Base-by-base conservation (phyloP, 1,140 invertebrate species). In the Dendroctonus ponderosae region DNA sequence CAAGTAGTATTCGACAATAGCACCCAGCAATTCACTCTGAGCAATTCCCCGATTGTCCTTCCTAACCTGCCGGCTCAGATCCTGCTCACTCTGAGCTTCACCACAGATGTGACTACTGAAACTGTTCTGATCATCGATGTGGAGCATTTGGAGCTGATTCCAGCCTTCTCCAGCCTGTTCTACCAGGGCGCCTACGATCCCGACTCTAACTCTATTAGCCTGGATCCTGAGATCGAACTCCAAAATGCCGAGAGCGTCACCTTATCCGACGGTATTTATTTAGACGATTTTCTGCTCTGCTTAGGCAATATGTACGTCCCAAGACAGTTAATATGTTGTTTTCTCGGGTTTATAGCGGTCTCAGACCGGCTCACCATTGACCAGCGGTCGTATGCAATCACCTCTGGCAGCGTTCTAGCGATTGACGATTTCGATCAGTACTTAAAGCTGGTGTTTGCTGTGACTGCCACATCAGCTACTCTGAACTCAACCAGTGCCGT, bases 161-260 rank as follows among this genome's bases (percentile, higher is more conserved):
- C 63, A 4, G 39, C 44, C 37, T 70, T 70, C 42, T 56, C 39
- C 11, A 65, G 39, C 14, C 40, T 59, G 51, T 48, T 48, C 2
- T 65, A 62, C 62, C 65, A 15, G 7, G 58, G 61, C 61, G 57
- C 8, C 26, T 67, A 66, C 53, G 12, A 56, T 50, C 12, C 42
- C 43, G 49, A 12, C 54, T 57, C 53, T 6, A 60, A 62, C 9
- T n/a, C 11, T 0, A 41, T 68, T 6, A 41, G 26, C 8, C 41
- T 43, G 15, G 48, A 68, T 51, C 14, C 54, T 12, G 7, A 41
- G n/a, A 64, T 68, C n/a, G 26, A 6, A 9, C 14, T 62, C 26
- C 40, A 26, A n/a, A 39, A 14, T 41, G 56, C 62, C 15, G 44
- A 38, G 14, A 8, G n/a, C 0, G 11, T 62, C 15, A 50, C 1